Evolutionary conservation across 2,888 invertebrate species (phyloP).

Genomic region (Muscina levida): DNA sequence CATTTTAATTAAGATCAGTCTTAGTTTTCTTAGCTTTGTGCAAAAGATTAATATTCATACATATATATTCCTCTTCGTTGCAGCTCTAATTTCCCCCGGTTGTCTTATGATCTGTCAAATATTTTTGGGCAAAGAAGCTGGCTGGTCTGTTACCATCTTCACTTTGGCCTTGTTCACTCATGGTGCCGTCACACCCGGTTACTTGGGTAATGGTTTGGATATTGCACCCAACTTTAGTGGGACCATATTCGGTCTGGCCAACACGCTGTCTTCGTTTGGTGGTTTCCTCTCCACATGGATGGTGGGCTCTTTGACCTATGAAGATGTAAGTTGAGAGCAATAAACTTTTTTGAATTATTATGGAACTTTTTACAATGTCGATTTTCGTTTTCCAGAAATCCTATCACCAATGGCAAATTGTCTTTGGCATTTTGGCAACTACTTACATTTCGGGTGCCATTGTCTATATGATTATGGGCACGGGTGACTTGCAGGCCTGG

Average conservation of each 20-base stretch:
- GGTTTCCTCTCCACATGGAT: slow-evolving; percentile 91
- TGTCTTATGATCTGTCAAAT: slow-evolving; percentile 88
- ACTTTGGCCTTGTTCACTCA: slow-evolving; percentile 90
- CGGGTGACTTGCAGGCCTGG: slow-evolving; percentile 83
- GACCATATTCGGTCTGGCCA: slow-evolving; percentile 94
- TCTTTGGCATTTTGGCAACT: slow-evolving; percentile 89
- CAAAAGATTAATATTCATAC: too few species aligned
- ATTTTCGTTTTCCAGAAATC: slow-evolving; percentile 82
- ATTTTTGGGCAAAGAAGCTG: slow-evolving; percentile 85
- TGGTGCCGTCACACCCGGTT: slow-evolving; percentile 92
- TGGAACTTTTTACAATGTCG: slow-evolving; percentile 15
- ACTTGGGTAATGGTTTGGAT: slow-evolving; percentile 91
- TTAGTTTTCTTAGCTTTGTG: too few species aligned
- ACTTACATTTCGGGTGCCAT: slow-evolving; percentile 86
- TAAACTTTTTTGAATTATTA: slow-evolving; percentile 1
- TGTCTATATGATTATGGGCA: slow-evolving; percentile 83
- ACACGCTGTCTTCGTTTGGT: slow-evolving; percentile 90
- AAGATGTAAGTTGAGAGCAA: slow-evolving; percentile 82
- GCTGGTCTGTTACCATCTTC: slow-evolving; percentile 89
- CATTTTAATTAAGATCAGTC: too few species aligned
- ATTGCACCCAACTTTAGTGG: slow-evolving; percentile 94
- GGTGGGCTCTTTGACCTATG: slow-evolving; percentile 88
- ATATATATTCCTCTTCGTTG: slow-evolving; percentile 64
- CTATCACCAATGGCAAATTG: slow-evolving; percentile 88
- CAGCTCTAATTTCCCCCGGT: slow-evolving; percentile 84